Evolutionary conservation across 1,140 invertebrate species (phyloP), one percentile per base, ranked within the genome.

Genomic region (Phortica variegata): DNA sequence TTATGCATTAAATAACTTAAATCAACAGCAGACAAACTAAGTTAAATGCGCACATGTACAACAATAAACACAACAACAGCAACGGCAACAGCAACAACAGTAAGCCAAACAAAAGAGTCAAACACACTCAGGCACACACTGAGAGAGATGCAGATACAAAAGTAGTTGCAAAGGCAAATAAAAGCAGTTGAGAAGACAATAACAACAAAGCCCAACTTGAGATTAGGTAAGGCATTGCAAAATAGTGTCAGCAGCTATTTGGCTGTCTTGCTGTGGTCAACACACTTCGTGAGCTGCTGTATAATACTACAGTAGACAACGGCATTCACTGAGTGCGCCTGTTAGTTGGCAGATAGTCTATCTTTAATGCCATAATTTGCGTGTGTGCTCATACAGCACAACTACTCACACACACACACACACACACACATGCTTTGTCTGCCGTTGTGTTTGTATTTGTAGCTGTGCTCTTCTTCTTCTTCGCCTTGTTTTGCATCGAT

Each of bases 1-100:
- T 60, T 60, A 60, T 49, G 44, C 53, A 60, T 60, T 60, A 60
- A 60, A 53, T 49, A 54, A 51, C 47, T 59, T 50, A 47, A 54
- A 57, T 56, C 54, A 57, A 57, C 47, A 45, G 37, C 26, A 37
- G 23, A 49, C 43, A 40, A 34, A 37, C 10, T 10, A 39, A 43
- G 26, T 4, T 26, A 6, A 26, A 26, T 26, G 23, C 23, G n/a
- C n/a, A 21, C 48, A 47, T 57, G 51, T 51, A 57, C 39, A 47
- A 43, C 50, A 52, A 49, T 34, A 57, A 52, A 52, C 43, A 42
- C 33, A n/a, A 34, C 33, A 4, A 3, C 4, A 6, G 4, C 12
- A n/a, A 34, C 33, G 3, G 33, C 4, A 34, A 4, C 33, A 34
- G 33, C 4, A 4, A 15, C 33, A 34, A 34, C 33, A 34, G 33